phyloP scores from a whole-genome alignment of 2,888 invertebrate genomes.

The Xiphydria camelus region DNA sequence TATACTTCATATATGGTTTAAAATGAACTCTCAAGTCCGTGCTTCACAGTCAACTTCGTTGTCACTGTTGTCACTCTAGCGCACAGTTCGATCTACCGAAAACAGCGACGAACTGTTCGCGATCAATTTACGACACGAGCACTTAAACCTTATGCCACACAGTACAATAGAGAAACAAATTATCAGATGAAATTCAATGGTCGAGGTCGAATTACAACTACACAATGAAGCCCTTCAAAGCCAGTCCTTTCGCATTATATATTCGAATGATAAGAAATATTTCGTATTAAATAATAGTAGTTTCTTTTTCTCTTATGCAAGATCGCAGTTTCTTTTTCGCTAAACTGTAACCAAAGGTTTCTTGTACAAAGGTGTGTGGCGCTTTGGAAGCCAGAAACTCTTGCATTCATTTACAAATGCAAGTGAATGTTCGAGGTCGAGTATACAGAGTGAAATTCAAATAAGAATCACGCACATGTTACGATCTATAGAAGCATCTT shows the following conservation, averaged over 20 bases:
- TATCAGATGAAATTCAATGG: conserved; percentile 15
- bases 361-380: too few relatives aligned
- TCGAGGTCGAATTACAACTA: conserved; percentile 1
- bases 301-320: too few relatives aligned
- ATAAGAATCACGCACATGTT: too few relatives aligned
- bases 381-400: too few relatives aligned
- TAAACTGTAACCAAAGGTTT: too few relatives aligned
- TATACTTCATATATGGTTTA: background rate
- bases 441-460: too few relatives aligned
- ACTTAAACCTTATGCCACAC: conserved; percentile 40
- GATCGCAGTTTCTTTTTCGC: too few relatives aligned
- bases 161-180: conserved; percentile 26
- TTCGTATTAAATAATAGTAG: conserved; percentile 1
- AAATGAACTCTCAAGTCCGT: background rate
- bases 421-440: too few relatives aligned
- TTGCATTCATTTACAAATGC: too few relatives aligned
- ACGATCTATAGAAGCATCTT: too few relatives aligned
- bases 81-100: conserved; percentile 24
- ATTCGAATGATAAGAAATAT: conserved; percentile 17
- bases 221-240: background rate
- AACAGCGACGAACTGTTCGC: conserved; percentile 25
- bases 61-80: conserved; percentile 18
- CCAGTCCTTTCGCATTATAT: conserved; percentile 22
- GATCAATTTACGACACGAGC: conserved; percentile 38
- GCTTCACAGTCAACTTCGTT: background rate